Conservation (phyloP, 2,113 vertebrate genomes). For the Delphinus delphis region DNA sequence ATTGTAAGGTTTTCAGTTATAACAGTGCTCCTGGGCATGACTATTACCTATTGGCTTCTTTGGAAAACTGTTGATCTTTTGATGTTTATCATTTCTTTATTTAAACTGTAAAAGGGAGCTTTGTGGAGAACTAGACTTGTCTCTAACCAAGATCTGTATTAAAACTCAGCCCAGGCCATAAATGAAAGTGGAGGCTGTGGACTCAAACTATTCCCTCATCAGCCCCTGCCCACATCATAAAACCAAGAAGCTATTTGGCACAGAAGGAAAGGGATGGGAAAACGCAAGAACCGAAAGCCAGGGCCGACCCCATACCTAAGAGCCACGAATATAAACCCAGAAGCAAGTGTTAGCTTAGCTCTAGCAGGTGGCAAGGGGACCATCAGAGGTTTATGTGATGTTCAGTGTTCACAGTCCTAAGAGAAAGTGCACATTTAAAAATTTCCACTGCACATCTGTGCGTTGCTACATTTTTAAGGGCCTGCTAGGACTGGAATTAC, state of each 20-base stretch:
- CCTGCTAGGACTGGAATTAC: constrained; percentile 78
- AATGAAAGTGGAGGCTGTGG: constrained; percentile 61
- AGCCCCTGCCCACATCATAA: constrained; percentile 69
- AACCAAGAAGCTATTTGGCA: constrained; percentile 73
- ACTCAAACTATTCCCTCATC: constrained; percentile 61
- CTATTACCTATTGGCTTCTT: constrained; percentile 72
- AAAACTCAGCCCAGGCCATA: constrained; percentile 57
- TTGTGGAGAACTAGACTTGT: constrained; percentile 60
- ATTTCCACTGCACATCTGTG: constrained; percentile 80
- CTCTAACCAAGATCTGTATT: constrained; percentile 67
- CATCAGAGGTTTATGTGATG: constrained; percentile 78
- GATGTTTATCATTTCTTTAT: constrained; percentile 78
- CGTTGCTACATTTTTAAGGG: constrained; percentile 78
- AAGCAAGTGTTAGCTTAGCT: constrained; percentile 76
- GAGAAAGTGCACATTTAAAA: constrained; percentile 79
- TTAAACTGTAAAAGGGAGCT: constrained; percentile 74
- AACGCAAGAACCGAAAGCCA: constrained; percentile 20
- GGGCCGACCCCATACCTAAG: constrained; percentile 37
- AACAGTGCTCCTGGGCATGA: constrained; percentile 75
- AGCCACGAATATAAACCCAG: constrained; percentile 59
- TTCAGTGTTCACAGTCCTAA: constrained; percentile 78
- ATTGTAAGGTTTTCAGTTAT: constrained; percentile 68
- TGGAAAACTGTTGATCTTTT: constrained; percentile 76
- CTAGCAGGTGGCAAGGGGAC: constrained; percentile 69
- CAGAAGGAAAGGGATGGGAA: constrained; percentile 59